phyloP scores from a whole-genome alignment of 2,888 invertebrate species.

The Acanthosepion pharaonis region DNA sequence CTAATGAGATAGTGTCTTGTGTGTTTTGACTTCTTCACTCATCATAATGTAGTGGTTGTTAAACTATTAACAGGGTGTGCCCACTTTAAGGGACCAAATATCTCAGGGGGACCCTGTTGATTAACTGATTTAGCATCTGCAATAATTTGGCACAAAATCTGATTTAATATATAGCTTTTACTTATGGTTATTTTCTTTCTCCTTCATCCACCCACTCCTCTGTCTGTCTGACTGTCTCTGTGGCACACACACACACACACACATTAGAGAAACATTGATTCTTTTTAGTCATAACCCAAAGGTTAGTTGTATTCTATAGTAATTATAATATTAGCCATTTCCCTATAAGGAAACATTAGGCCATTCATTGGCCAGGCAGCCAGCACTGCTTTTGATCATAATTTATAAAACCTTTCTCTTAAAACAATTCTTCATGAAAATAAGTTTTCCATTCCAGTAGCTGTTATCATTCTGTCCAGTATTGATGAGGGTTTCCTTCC shows the following conservation, averaged over 20 bases:
- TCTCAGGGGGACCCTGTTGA: background rate
- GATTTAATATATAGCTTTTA: background rate
- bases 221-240: background rate
- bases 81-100: background rate
- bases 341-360: too few species aligned
- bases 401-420: too few species aligned
- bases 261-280: too few species aligned
- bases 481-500: too few species aligned
- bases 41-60: background rate
- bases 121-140: background rate
- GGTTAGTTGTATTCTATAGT: too few species aligned
- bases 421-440: too few species aligned
- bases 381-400: too few species aligned
- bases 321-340: too few species aligned
- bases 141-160: background rate
- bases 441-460: too few species aligned
- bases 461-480: too few species aligned
- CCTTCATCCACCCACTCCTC: background rate
- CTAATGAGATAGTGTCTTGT: background rate
- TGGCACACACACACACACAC: background rate
- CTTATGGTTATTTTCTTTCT: background rate
- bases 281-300: too few species aligned
- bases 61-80: background rate
- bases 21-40: background rate
- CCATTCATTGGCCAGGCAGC: too few species aligned